These are phyloP conservation scores for Gila robusta DNA, from an alignment of 2,797 vertebrate species.

Conservation along the genomic window DNA sequence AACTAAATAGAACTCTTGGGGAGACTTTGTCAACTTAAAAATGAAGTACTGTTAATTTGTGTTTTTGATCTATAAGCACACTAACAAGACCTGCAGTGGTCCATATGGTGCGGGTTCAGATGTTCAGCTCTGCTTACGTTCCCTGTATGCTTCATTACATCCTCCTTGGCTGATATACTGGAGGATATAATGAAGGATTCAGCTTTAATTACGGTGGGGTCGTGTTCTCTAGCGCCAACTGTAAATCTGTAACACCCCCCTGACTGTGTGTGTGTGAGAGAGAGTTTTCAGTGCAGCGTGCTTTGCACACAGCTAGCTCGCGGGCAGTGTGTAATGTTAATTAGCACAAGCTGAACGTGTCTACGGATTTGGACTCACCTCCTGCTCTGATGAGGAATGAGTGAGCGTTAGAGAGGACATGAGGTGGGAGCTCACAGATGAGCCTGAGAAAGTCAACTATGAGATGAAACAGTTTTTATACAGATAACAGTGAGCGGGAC, in stretches of 20 bases:
- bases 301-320: conserved; percentile 2
- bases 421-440: conserved; percentile 3
- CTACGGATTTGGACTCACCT: conserved; percentile 20
- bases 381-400: conserved; percentile 21
- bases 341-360: conserved; percentile 16
- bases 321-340: not conserved
- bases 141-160: conserved; percentile 61
- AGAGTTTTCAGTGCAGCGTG: not conserved
- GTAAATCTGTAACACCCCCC: conserved; percentile 60
- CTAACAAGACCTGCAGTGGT: conserved; percentile 29
- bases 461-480: not conserved
- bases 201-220: conserved; percentile 65
- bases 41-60: not conserved
- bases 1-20: not conserved
- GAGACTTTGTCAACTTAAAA: conserved; percentile 3
- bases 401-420: conserved; percentile 12
- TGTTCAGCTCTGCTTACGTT: conserved; percentile 32
- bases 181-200: conserved; percentile 61
- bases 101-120: conserved; percentile 36
- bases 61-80: not conserved
- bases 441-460: conserved; percentile 1
- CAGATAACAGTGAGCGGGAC: not conserved
- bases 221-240: conserved; percentile 55
- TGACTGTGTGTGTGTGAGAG: not conserved
- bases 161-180: conserved; percentile 65